Percentiles rank a stretch among this genome's conserved stretches.
These are phyloP conservation scores for Haplochromis vanheusdeni DNA, from an alignment of 2,113 vertebrate genomes.

Conservation along the genomic window DNA sequence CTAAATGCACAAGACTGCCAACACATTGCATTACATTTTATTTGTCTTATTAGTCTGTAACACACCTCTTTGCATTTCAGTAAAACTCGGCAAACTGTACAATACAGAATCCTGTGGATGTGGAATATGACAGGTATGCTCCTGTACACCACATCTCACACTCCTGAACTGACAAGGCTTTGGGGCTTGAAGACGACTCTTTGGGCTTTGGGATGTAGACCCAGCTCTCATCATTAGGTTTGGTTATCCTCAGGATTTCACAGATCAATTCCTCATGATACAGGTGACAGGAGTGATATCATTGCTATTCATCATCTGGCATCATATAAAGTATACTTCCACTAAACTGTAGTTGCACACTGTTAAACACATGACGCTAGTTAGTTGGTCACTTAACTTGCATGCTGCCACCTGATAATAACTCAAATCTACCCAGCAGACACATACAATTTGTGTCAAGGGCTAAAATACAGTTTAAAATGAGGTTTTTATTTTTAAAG, in stretches of 20 bases:
- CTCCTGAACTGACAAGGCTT: neutral
- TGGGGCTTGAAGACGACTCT: neutral
- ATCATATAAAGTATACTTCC: neutral
- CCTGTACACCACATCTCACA: neutral
- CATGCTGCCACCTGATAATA: neutral
- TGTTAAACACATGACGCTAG: neutral
- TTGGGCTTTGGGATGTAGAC: neutral
- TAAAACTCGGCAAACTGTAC: neutral
- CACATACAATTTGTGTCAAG: neutral
- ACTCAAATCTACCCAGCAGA: neutral
- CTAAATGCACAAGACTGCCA: neutral
- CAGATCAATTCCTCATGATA: neutral
- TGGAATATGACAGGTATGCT: neutral
- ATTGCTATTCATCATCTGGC: neutral
- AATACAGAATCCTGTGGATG: neutral
- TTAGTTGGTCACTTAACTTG: neutral
- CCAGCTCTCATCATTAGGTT: neutral
- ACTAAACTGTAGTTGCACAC: neutral
- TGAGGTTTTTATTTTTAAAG: neutral
- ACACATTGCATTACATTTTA: neutral
- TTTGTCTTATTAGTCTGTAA: neutral
- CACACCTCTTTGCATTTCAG: neutral
- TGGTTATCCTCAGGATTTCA: neutral
- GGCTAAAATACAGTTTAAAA: neutral
- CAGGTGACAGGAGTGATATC: neutral